Evolutionary conservation across 2,888 invertebrate species (phyloP).

Genomic region (Schizaphis graminum): DNA sequence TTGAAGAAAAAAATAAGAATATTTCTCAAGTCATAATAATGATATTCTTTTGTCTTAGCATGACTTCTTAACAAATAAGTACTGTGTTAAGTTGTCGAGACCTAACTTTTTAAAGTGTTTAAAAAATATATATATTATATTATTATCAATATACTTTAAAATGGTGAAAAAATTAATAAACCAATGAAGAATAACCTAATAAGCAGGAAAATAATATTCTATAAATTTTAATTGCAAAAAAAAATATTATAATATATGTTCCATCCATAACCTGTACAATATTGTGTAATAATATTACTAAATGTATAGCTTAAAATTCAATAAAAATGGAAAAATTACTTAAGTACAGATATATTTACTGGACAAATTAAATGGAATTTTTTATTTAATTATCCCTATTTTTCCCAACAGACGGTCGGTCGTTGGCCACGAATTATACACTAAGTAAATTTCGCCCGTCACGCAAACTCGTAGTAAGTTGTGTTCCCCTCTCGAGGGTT

Average conservation of each 20-base stretch:
- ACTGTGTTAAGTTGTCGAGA: background rate
- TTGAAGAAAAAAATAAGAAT: background rate
- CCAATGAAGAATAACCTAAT: background rate
- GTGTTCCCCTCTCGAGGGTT: background rate
- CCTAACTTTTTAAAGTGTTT: background rate
- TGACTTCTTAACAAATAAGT: background rate
- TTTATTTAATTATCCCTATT: conserved; percentile 17
- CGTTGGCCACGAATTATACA: conserved; percentile 6
- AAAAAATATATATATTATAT: background rate
- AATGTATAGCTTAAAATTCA: background rate
- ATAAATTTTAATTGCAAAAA: background rate
- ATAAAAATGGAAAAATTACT: background rate
- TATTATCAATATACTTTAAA: background rate
- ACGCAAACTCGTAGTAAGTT: conserved; percentile 29
- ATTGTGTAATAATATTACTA: background rate
- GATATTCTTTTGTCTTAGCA: background rate
- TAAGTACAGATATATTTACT: background rate
- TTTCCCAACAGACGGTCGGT: conserved; percentile 23
- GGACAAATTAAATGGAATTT: background rate
- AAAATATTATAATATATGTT: no score
- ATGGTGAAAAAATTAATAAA: background rate
- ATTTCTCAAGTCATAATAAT: background rate
- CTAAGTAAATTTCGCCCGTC: conserved; percentile 23
- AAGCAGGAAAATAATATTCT: background rate
- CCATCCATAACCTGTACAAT: no score